These are phyloP conservation scores for Labeo catla DNA, from an alignment of 2,113 vertebrate species.

Conservation along the genomic window DNA sequence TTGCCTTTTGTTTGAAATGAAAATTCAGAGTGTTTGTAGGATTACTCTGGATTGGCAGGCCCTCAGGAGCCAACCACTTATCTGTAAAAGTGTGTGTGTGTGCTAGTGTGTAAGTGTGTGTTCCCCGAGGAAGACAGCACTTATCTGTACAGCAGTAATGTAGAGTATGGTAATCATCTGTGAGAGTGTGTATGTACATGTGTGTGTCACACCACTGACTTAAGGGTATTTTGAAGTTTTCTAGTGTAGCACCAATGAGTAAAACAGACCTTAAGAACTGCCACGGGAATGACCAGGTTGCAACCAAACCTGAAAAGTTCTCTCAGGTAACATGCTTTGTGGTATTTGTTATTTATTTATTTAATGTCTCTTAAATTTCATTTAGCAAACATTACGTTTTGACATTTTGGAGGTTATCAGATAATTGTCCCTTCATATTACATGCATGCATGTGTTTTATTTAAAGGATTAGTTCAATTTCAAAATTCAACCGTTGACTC, in stretches of 20 bases:
- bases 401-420: constrained; percentile 36
- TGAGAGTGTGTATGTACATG: constrained; percentile 45
- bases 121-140: constrained; percentile 65
- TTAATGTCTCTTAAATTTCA: not conserved
- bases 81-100: constrained; percentile 60
- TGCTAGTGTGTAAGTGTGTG: constrained; percentile 22
- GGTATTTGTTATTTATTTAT: not conserved
- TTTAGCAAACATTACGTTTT: not conserved
- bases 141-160: constrained; percentile 73
- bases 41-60: constrained; percentile 80
- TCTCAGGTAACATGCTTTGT: not conserved
- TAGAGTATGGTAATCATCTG: constrained; percentile 70
- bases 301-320: not conserved
- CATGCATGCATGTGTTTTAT: not conserved
- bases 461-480: no score
- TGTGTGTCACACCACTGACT: constrained; percentile 33
- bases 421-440: not conserved
- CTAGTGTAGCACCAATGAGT: not conserved
- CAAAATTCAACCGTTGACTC: no score
- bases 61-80: constrained; percentile 70
- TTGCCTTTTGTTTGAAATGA: constrained; percentile 82
- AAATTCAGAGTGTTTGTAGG: constrained; percentile 79
- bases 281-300: not conserved
- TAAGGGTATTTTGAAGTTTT: constrained; percentile 20
- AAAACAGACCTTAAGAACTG: not conserved